Conservation (phyloP, 2,113 vertebrate genomes). For the Hydrolagus affinis region DNA sequence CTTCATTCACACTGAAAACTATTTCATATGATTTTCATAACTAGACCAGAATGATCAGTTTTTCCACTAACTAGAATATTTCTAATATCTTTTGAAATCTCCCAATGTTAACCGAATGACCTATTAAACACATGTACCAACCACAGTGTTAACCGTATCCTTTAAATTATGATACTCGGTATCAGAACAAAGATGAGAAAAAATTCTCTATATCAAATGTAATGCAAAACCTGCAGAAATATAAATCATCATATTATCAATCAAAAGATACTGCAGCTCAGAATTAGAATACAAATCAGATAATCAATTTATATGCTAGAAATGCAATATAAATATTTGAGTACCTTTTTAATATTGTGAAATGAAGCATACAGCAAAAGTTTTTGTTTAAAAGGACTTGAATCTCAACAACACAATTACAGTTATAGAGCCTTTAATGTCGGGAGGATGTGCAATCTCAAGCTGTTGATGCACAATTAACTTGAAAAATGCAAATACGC, state of each 20-base stretch:
- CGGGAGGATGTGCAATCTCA: too few species aligned
- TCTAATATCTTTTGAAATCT: neutral
- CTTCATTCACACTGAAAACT: constrained; percentile 6
- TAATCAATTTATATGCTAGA: neutral
- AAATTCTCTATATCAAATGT: neutral
- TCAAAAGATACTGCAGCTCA: too few species aligned
- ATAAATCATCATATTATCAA: neutral
- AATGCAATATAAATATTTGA: neutral
- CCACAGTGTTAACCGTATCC: neutral
- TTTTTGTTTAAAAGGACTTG: too few species aligned
- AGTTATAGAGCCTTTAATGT: too few species aligned
- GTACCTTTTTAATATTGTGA: neutral
- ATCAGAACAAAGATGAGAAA: neutral
- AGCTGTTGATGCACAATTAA: neutral
- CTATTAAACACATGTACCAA: neutral
- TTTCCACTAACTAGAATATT: neutral
- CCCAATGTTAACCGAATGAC: too few species aligned
- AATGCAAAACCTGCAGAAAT: neutral
- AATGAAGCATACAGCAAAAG: too few species aligned
- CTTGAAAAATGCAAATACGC: neutral
- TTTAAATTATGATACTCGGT: neutral
- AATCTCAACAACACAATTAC: too few species aligned
- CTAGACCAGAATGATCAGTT: neutral
- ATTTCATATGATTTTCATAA: neutral
- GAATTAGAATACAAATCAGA: neutral